phyloP scores from a whole-genome alignment of 2,797 vertebrate species.

The Microchirus variegatus region DNA sequence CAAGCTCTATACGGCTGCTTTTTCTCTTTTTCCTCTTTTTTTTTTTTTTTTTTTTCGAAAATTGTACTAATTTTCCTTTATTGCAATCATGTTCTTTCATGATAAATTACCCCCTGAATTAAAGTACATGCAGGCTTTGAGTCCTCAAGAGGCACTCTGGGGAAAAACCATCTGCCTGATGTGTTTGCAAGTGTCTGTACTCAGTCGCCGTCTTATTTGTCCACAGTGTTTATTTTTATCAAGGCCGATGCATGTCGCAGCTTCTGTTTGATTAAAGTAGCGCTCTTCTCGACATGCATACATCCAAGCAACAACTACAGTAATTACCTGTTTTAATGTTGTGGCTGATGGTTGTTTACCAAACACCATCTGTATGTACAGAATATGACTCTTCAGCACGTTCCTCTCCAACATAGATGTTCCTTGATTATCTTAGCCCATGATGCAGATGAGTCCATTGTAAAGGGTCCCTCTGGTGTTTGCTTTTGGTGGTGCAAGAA shows the following conservation, averaged over 20 bases:
- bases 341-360: not conserved
- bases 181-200: constrained; percentile 62
- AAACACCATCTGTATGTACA: constrained; percentile 16
- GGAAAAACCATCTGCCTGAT: constrained; percentile 70
- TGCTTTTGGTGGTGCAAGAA: constrained; percentile 44
- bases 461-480: constrained; percentile 72
- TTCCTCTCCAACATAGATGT: constrained; percentile 2
- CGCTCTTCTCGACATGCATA: not conserved
- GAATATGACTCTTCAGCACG: constrained; percentile 1
- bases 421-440: not conserved
- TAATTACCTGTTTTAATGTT: no score
- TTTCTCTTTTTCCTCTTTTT: no score
- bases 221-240: constrained; percentile 36
- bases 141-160: constrained; percentile 49
- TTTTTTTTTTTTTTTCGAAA: constrained; percentile 16
- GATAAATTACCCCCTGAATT: constrained; percentile 47
- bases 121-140: constrained; percentile 49
- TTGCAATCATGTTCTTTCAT: constrained; percentile 50
- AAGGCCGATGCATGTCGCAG: constrained; percentile 35
- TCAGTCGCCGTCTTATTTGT: constrained; percentile 49
- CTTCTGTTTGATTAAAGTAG: constrained; percentile 24
- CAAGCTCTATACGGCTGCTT: constrained; percentile 4
- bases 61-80: constrained; percentile 26
- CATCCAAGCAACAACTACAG: not conserved
- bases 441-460: constrained; percentile 12